Conservation (phyloP, 1,140 invertebrate species). For the Polyergus mexicanus region DNA sequence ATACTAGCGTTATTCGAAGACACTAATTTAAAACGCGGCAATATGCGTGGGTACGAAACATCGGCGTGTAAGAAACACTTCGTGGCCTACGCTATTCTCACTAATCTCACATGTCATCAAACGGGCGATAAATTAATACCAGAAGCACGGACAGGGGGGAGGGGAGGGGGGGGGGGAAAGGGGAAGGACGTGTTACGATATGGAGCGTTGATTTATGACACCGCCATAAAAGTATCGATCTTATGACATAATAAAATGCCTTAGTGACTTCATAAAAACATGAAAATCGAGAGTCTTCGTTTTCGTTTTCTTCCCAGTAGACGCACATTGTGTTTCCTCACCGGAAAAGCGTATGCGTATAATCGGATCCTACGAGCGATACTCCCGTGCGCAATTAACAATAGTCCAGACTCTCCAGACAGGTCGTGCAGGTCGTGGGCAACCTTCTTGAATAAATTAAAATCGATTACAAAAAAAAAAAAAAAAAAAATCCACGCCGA, state of each 20-base stretch:
- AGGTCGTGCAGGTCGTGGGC: constrained; percentile 23
- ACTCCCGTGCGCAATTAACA: constrained; percentile 11
- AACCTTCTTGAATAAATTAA: constrained; percentile 52
- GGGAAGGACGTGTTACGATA: background rate
- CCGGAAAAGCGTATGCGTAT: constrained; percentile 28
- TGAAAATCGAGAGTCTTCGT: background rate
- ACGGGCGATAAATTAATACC: constrained; percentile 62
- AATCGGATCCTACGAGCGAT: constrained; percentile 16
- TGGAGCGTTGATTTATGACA: constrained; percentile 20
- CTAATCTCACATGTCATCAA: constrained; percentile 63
- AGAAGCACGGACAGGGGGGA: background rate
- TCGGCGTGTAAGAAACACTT: constrained; percentile 71
- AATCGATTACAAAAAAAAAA: constrained; percentile 30
- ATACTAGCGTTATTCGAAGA: constrained; percentile 56
- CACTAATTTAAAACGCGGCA: constrained; percentile 68
- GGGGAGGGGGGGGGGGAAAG: too few species aligned
- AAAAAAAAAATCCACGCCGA: constrained; percentile 52
- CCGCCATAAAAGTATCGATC: background rate
- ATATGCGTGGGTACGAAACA: constrained; percentile 67
- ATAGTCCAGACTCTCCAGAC: background rate
- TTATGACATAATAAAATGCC: background rate
- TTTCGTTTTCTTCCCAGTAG: background rate
- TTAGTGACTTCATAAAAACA: background rate
- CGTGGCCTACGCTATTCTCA: constrained; percentile 70
- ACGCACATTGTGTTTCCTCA: background rate